These are phyloP conservation scores for Holacanthus passer DNA, from an alignment of 2,113 vertebrate genomes.

Conservation along the genomic window DNA sequence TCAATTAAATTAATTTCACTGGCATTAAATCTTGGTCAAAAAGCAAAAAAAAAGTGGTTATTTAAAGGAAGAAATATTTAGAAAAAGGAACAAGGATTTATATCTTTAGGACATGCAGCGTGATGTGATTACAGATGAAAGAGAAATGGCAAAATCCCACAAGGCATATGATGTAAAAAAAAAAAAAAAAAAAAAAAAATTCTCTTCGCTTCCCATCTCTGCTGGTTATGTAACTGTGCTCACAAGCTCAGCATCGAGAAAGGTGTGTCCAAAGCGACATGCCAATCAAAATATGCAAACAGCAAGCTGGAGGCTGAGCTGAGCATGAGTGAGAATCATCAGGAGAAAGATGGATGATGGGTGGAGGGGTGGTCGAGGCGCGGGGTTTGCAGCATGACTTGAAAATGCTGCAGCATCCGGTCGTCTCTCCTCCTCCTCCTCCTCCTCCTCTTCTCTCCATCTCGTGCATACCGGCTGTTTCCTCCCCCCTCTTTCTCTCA, in stretches of 20 bases:
- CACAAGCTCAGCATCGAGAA: conserved; percentile 50
- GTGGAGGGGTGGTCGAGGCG: conserved; percentile 45
- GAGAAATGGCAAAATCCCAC: conserved; percentile 33
- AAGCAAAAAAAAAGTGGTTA: not conserved
- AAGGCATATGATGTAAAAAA: conserved; percentile 1
- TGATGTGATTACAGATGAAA: conserved; percentile 29
- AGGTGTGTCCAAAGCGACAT: conserved; percentile 46
- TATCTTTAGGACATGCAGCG: not conserved
- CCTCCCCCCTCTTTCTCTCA: conserved; percentile 62
- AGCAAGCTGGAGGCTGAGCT: conserved; percentile 36
- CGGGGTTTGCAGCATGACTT: conserved; percentile 77
- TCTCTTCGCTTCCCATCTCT: not conserved
- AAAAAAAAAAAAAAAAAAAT: too few relatives aligned
- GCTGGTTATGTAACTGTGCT: conserved; percentile 58
- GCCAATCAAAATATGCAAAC: conserved; percentile 65
- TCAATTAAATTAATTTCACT: not conserved
- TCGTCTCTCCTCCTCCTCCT: conserved; percentile 52
- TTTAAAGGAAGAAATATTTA: not conserved
- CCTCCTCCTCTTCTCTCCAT: conserved; percentile 51
- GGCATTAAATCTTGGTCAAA: not conserved
- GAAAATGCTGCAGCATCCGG: conserved; percentile 84
- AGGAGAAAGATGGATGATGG: conserved; percentile 47
- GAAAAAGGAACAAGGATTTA: not conserved
- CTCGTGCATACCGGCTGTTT: conserved; percentile 56
- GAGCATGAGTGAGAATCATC: conserved; percentile 45